Evolutionary conservation across 2,113 vertebrate species (phyloP).

Genomic region (Paramormyrops kingsleyae): DNA sequence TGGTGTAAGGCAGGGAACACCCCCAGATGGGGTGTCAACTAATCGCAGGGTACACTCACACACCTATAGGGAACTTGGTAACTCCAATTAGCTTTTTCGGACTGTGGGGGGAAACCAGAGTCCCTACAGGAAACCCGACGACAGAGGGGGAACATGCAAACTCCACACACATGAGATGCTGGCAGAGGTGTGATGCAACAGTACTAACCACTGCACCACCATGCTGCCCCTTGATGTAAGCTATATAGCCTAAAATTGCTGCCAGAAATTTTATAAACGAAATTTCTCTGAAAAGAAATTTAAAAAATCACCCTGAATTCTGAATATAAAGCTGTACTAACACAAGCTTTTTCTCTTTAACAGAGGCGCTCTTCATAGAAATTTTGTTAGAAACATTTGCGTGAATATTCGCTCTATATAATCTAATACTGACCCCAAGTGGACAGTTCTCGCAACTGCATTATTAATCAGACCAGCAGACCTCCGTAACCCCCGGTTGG

Average conservation of each 20-base stretch:
- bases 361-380: not conserved
- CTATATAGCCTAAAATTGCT: not conserved
- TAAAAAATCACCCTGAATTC: not conserved
- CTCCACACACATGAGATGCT: too few relatives aligned
- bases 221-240: too few relatives aligned
- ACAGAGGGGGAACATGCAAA: too few relatives aligned
- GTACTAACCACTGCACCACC: too few relatives aligned
- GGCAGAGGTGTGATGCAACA: too few relatives aligned
- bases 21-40: too few relatives aligned
- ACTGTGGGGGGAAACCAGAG: too few relatives aligned
- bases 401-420: not conserved
- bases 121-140: too few relatives aligned
- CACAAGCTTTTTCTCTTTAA: not conserved
- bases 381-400: not conserved
- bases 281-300: not conserved
- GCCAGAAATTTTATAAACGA: not conserved
- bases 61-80: too few relatives aligned
- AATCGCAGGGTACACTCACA: too few relatives aligned
- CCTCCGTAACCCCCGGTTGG: not conserved
- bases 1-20: too few relatives aligned
- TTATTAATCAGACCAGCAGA: conserved; percentile 44
- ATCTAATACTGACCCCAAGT: conserved; percentile 2
- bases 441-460: conserved; percentile 33
- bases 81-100: too few relatives aligned
- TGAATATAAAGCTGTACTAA: not conserved